phyloP scores from a whole-genome alignment of 2,797 vertebrate genomes.

The Parambassis ranga region DNA sequence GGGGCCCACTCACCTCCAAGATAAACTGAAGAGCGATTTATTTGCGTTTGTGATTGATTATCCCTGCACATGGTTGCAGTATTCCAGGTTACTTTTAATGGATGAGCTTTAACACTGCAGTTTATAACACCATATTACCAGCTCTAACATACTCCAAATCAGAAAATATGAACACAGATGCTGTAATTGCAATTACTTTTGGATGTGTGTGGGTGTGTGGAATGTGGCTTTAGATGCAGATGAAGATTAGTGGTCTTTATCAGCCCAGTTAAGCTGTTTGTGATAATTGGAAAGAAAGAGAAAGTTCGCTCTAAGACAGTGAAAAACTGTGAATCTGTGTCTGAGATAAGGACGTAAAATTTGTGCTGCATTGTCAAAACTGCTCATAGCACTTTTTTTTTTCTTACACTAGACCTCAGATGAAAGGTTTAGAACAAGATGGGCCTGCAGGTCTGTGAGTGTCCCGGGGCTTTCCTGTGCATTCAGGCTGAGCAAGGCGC shows the following conservation, averaged over 20 bases:
- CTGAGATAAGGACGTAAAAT: conserved; percentile 17
- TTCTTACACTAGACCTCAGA: conserved; percentile 46
- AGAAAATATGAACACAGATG: not conserved
- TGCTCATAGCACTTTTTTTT: conserved; percentile 46
- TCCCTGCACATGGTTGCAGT: conserved; percentile 16
- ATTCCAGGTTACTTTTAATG: conserved; percentile 22
- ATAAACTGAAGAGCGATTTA: conserved; percentile 41
- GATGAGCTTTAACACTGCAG: conserved; percentile 9
- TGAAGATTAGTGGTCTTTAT: not conserved
- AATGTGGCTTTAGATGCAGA: conserved; percentile 2
- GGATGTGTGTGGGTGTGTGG: not conserved
- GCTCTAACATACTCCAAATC: not conserved
- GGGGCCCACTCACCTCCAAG: conserved; percentile 33
- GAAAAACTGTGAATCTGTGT: not conserved
- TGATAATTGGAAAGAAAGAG: not conserved
- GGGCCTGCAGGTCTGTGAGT: conserved; percentile 61
- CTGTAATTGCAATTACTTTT: conserved; percentile 14
- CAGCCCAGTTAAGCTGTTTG: not conserved
- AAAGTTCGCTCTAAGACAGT: not conserved
- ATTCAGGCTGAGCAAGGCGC: conserved; percentile 44
- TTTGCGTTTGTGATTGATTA: conserved; percentile 63
- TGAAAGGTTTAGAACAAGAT: conserved; percentile 61
- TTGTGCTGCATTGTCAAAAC: conserved; percentile 31
- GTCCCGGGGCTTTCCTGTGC: conserved; percentile 64
- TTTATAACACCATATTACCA: conserved; percentile 10